These are phyloP conservation scores for Aethina tumida DNA, from an alignment of 1,140 invertebrate species.

Conservation along the genomic window DNA sequence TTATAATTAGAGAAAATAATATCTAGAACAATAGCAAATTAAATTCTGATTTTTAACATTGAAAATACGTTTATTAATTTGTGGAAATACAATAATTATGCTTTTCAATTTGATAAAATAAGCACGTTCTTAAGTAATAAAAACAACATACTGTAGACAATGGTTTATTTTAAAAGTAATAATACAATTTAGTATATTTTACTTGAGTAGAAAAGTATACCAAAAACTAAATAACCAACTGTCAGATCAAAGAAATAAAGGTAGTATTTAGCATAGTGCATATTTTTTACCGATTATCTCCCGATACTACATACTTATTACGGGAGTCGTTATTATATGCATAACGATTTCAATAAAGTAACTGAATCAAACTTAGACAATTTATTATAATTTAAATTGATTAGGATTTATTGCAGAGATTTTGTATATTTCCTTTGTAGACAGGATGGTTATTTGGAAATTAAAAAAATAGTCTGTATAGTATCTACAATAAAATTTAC, in stretches of 20 bases:
- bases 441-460: no score
- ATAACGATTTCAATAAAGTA: neutral
- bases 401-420: no score
- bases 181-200: slow-evolving; percentile 13
- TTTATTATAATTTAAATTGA: slow-evolving; percentile 2
- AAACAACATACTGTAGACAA: slow-evolving; percentile 11
- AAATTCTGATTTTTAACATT: no score
- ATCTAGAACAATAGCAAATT: no score
- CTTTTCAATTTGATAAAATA: no score
- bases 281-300: slow-evolving; percentile 7
- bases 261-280: neutral
- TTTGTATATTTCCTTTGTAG: no score
- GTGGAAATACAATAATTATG: no score
- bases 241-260: neutral
- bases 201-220: slow-evolving; percentile 19
- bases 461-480: no score
- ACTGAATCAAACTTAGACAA: slow-evolving; percentile 7
- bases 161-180: slow-evolving; percentile 16
- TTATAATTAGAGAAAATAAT: no score
- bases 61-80: no score
- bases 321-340: neutral
- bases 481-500: no score
- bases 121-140: no score
- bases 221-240: slow-evolving; percentile 15
- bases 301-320: slow-evolving; percentile 4